Evolutionary conservation across 2,113 vertebrate species (phyloP), one percentile per base, ranked within the genome.

Genomic region (Oncorhynchus clarkii): DNA sequence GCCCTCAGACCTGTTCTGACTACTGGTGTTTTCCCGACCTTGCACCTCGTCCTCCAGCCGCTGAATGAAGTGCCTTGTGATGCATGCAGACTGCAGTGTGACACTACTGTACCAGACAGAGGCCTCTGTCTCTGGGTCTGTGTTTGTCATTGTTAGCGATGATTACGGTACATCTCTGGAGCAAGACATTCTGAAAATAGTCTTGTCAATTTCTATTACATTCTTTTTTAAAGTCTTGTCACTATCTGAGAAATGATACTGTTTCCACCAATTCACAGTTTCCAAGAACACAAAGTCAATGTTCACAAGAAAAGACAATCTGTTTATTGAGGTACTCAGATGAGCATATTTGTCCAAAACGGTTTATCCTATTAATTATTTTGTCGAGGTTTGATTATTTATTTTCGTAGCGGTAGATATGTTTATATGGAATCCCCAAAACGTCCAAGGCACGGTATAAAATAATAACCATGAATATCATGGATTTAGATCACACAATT

Each of bases 41-140:
- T 8, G 12, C 13, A 7, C 9, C 24, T 31, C 34, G 67, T 76
- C 68, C 76, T 85, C 77, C 18, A 69, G 67, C 62, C 79, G 13
- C 14, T 81, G 78, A 78, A 87, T 83, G 75, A 92, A 92, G 92
- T 92, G 90, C 89, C 92, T 92, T 92, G 76, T 14, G 76, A 87
- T 76, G 39, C 39, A 45, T 45, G 49, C 71, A 76, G 82, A 86
- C 78, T 26, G 76, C 74, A 74, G 74, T 76, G 77, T 71, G 76
- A 45, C 39, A 45, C 39, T 11, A 45, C 39, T 45, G 39, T 9
- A 45, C 39, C 39, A 45, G 39, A 45, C 39, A 45, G 9, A 45
- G 39, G 39, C 39, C 39, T 45, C 39, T 45, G 39, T 45, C 39
- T 45, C 39, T 39, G 39, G 39, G 39, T 39, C 39, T 11, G 39